Evolutionary conservation across 2,888 invertebrate genomes (phyloP), one percentile per base, ranked within the genome.

Genomic region (Andrena hattorfiana): DNA sequence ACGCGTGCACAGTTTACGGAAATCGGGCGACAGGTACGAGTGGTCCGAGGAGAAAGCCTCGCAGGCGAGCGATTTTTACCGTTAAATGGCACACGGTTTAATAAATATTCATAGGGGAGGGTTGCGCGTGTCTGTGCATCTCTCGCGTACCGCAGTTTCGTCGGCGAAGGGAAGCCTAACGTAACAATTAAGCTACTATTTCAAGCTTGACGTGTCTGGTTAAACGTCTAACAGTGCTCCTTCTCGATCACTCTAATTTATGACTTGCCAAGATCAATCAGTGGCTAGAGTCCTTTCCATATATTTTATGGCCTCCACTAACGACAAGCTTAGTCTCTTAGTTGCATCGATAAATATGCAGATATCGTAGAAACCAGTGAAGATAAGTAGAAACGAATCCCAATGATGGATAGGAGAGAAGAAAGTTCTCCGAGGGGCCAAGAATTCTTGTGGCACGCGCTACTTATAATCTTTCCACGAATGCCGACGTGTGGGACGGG

Each of bases 81-180:
- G 67, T 49, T 81, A 87, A 88, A 86, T 70, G 77, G 80, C 66
- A 81, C 77, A 67, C 8, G 26, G 76, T 71, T 73, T 64, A 42
- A 85, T 87, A 85, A 87, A 87, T 87, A 87, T 85, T 85, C 81
- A 87, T 85, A 59, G 49, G 60, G 66, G 30, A 23, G 60, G 35
- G 16, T 8, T 30, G 30, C 64, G 51, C 42, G 68, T 48, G 76
- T 69, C 20, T 13, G 28, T 73, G 10, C 48, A 75, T 51, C 68
- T 42, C 69, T 48, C 20, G 67, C 26, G 42, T 30, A 20, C 20
- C 42, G 32, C 60, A 30, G 59, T 30, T 56, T 60, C 67, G 30
- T 54, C 7, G 32, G n/a, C 20, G 10, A 67, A 60, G 56, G 6
- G 8, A 5, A n/a, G 26, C 32, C 48, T 4, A 66, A 51, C 48